These are phyloP conservation scores for Drosophila pectinifera DNA, from an alignment of 1,140 invertebrate genomes.

Conservation along the genomic window DNA sequence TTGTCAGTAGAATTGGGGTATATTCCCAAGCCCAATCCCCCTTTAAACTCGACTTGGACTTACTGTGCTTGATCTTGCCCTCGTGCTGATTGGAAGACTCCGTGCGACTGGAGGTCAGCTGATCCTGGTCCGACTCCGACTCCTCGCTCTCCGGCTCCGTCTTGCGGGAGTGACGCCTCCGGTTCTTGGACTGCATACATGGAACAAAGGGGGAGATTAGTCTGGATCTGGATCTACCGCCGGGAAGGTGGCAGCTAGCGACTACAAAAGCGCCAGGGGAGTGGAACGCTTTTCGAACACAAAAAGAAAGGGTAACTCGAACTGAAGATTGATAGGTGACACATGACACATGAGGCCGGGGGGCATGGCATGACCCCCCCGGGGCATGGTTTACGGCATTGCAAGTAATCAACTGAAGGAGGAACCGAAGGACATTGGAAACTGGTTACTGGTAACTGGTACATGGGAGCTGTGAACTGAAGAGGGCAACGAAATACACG, in stretches of 20 bases:
- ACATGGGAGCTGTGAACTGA: constrained; percentile 14
- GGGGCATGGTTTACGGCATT: constrained; percentile 55
- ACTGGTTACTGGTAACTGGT: no score
- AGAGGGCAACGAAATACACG: constrained; percentile 37
- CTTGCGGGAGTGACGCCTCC: constrained; percentile 87
- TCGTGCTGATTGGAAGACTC: constrained; percentile 92
- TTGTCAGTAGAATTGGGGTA: background rate
- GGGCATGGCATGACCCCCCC: constrained; percentile 22
- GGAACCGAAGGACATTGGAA: background rate
- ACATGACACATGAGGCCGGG: constrained; percentile 37
- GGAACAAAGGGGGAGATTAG: constrained; percentile 76
- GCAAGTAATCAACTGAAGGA: constrained; percentile 59
- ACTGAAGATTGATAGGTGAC: constrained; percentile 61
- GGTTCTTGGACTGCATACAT: constrained; percentile 85
- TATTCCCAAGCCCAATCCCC: background rate
- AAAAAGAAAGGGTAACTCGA: constrained; percentile 49
- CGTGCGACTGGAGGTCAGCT: constrained; percentile 90
- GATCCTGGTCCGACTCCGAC: constrained; percentile 91
- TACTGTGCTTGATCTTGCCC: constrained; percentile 90
- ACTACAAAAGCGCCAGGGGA: constrained; percentile 73
- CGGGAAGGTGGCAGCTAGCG: constrained; percentile 46
- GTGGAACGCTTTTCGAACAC: constrained; percentile 60
- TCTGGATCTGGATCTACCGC: constrained; percentile 1
- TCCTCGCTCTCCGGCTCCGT: constrained; percentile 90
- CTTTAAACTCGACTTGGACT: constrained; percentile 56